Conservation (phyloP, 1,140 invertebrate species). For the Aleiodes sp. region DNA sequence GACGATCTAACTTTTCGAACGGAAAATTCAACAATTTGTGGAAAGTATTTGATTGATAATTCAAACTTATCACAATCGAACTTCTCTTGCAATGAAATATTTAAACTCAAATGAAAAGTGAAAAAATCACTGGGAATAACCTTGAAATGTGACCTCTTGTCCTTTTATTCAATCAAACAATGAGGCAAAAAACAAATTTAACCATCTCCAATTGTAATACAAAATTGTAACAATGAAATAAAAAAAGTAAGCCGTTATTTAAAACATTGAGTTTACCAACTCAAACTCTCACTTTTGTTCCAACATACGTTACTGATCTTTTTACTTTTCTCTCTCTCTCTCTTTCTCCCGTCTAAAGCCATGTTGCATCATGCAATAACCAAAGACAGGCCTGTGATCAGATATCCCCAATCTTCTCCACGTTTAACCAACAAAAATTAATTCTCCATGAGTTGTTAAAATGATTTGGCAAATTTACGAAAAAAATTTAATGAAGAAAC, state of each 20-base stretch:
- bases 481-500: no score
- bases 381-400: background rate
- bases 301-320: background rate
- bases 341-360: no score
- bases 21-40: no score
- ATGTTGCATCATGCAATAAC: conserved; percentile 15
- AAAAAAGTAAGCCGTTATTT: background rate
- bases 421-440: conserved; percentile 6
- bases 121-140: conserved; percentile 6
- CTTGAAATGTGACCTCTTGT: conserved; percentile 1
- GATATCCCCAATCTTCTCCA: background rate
- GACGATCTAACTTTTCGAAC: no score
- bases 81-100: no score
- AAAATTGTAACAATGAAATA: background rate
- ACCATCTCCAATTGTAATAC: background rate
- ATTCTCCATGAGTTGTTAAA: background rate
- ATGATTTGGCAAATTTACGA: no score
- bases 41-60: no score
- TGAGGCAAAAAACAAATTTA: background rate
- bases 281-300: conserved; percentile 8
- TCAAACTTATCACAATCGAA: no score
- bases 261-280: background rate
- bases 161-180: background rate
- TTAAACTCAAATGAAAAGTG: no score
- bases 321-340: background rate